Evolutionary conservation across 2,888 invertebrate genomes (phyloP).

Genomic region (Limnephilus lunatus): DNA sequence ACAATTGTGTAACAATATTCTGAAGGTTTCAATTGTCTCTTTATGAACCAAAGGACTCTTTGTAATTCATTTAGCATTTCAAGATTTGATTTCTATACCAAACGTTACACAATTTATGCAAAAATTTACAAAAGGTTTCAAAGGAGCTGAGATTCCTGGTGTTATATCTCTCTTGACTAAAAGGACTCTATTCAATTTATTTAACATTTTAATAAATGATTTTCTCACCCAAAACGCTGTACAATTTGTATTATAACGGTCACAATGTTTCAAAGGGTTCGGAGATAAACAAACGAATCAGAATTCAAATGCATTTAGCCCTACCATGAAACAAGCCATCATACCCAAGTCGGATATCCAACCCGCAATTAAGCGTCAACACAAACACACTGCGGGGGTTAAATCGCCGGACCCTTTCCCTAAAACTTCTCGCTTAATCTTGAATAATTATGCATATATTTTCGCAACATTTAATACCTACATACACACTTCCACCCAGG

Average conservation of each 20-base stretch:
- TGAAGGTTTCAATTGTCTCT: too few relatives aligned
- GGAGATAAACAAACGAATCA: neutral
- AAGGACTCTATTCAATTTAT: too few relatives aligned
- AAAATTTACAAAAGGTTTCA: too few relatives aligned
- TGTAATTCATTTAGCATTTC: too few relatives aligned
- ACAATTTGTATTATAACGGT: neutral
- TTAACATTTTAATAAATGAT: neutral
- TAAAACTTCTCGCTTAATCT: conserved; percentile 28
- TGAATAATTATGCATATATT: conserved; percentile 39
- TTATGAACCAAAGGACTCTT: too few relatives aligned
- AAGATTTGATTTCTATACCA: too few relatives aligned
- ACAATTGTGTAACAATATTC: too few relatives aligned
- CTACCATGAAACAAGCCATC: neutral
- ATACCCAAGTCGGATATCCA: neutral
- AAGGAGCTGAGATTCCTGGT: too few relatives aligned
- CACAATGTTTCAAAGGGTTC: neutral
- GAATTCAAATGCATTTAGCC: neutral
- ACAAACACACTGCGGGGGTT: neutral
- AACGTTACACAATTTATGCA: too few relatives aligned
- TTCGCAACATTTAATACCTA: conserved; percentile 11
- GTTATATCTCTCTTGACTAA: too few relatives aligned
- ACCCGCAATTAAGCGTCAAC: conserved; percentile 37
- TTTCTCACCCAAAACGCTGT: neutral
- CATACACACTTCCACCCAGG: neutral
- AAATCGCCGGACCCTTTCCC: neutral